Conservation (phyloP, 2,113 vertebrate species). For the human region DNA sequence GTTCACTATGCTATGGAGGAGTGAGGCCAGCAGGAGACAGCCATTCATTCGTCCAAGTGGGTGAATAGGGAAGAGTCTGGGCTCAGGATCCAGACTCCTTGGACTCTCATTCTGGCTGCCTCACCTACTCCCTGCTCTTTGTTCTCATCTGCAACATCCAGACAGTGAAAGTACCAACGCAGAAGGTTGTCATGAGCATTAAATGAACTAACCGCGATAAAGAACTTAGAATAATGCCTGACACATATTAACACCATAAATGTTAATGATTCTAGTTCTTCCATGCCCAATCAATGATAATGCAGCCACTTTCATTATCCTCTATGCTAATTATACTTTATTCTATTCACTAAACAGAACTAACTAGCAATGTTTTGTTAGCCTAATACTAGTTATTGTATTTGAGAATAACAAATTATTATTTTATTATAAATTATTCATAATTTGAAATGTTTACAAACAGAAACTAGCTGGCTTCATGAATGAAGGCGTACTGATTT, state of each 20-base stretch:
- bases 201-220: background rate
- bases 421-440: background rate
- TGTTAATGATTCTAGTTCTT: background rate
- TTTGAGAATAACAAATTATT: background rate
- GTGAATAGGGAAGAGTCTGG: background rate
- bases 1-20: accelerated
- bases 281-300: background rate
- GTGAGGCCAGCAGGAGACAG: background rate
- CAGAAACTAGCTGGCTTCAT: background rate
- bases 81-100: accelerated
- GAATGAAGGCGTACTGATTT: background rate
- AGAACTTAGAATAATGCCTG: background rate
- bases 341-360: background rate
- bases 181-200: background rate
- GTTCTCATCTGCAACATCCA: background rate
- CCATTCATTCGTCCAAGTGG: background rate
- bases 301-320: background rate
- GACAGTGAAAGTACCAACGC: background rate
- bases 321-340: background rate
- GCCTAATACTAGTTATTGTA: background rate
- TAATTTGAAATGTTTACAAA: background rate
- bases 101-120: background rate
- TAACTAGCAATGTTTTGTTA: background rate
- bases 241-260: background rate
- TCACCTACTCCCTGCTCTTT: background rate